Base-by-base conservation (phyloP, 2,113 vertebrate genomes). In the Ceuthmochares aereus region DNA sequence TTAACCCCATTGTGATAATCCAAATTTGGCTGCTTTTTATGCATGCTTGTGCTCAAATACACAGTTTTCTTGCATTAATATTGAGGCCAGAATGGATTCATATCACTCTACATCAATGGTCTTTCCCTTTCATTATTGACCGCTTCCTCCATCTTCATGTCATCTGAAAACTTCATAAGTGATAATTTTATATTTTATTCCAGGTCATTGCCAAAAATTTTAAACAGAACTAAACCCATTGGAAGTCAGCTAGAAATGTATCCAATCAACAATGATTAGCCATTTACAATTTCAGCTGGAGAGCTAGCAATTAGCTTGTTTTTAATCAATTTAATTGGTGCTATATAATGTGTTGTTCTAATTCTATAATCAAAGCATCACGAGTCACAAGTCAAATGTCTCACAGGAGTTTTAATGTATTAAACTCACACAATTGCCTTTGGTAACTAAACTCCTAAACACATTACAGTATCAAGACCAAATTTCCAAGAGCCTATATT, bases 351-450 rank as follows among this genome's bases (percentile, higher is more conserved):
- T 87, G 75, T 87, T 87, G 73, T 55, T 93, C 60, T 89, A 78
- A 78, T 93, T 96, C 91, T 43, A n/a, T 87, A 95, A 95, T 60
- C 68, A 87, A 95, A 92, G 75, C 93, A 69, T 78, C 86, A 75
- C 2, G 9, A 77, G 76, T 87, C 86, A 84, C 86, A 78, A 95
- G 62, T 89, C 69, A 91, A 92, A 84, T 70, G 86, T 54, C 76
- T 95, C 90, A 67, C 56, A 95, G 94, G 90, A 92, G 20, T 86
- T 82, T 94, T 83, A 84, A 32, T 66, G 42, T 74, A 55, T 86
- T 70, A 40, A 81, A 77, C 62, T 86, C 82, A 69, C 58, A 52
- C 25, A 90, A 92, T 93, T 88, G 72, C 11, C 36, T 88, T 90
- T 81, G 77, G 67, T 45, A 59, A 60, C 59, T 84, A 86, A 92